Conservation (phyloP, 2,113 vertebrate species). For the Megaceryle maxima region DNA sequence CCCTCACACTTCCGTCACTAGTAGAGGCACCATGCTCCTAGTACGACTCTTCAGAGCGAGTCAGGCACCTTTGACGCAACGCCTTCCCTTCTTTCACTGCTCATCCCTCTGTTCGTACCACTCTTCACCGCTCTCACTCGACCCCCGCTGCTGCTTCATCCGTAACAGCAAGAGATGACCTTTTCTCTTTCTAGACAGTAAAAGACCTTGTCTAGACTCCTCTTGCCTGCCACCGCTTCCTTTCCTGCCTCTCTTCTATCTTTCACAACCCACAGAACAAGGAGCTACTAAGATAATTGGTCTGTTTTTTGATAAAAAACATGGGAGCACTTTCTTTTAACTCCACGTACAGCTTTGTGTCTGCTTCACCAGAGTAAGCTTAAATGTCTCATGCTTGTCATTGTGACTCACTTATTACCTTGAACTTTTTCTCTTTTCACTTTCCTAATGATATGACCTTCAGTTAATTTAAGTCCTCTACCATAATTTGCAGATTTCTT, state of each 20-base stretch:
- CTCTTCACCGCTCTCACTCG: background rate
- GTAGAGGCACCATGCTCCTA: background rate
- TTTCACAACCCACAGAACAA: background rate
- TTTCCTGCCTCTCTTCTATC: background rate
- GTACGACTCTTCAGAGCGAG: background rate
- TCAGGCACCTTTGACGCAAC: background rate
- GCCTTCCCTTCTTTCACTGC: background rate
- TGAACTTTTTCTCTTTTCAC: background rate
- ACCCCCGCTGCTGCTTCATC: background rate
- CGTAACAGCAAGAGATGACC: background rate
- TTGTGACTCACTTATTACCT: background rate
- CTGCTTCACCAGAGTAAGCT: background rate
- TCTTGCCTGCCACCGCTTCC: background rate
- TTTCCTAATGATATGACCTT: background rate
- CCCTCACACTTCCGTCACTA: background rate
- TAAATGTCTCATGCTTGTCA: background rate
- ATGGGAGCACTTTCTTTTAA: background rate
- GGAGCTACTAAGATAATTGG: background rate
- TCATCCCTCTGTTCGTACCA: background rate
- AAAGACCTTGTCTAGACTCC: background rate
- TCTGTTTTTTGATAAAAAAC: background rate
- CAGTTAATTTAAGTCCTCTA: background rate
- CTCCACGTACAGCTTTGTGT: background rate
- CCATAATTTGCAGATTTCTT: slow-evolving; percentile 3
- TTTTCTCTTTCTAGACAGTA: background rate